These are phyloP conservation scores for Anticlea derivata DNA, from an alignment of 2,888 invertebrate species.

Conservation along the genomic window DNA sequence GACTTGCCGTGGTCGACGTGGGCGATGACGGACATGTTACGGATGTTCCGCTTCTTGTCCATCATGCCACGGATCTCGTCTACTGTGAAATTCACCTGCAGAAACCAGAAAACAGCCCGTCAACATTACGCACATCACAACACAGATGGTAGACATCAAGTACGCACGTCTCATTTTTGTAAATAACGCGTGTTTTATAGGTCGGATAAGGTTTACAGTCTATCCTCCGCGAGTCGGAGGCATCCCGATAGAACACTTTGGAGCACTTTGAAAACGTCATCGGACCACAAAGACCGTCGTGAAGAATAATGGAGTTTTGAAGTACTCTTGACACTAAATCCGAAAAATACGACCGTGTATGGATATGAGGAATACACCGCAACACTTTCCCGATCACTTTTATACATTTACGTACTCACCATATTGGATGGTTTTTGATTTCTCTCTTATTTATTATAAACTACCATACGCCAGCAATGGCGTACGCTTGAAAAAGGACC, in stretches of 20 bases:
- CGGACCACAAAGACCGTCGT: constrained; percentile 68
- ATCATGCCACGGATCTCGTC: constrained; percentile 99
- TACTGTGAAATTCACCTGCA: constrained; percentile 99
- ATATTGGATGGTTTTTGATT: constrained; percentile 94
- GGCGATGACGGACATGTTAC: constrained; percentile 99
- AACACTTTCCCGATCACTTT: constrained; percentile 60
- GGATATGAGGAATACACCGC: constrained; percentile 49
- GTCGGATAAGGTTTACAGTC: background rate
- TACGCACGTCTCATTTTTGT: constrained; percentile 63
- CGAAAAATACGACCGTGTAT: constrained; percentile 62
- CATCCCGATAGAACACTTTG: constrained; percentile 49
- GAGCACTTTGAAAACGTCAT: constrained; percentile 74
- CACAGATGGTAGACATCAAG: constrained; percentile 59
- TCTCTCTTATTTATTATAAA: constrained; percentile 86
- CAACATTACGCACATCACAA: constrained; percentile 60
- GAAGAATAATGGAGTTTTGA: constrained; percentile 48
- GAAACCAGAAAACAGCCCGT: constrained; percentile 65
- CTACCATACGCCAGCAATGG: constrained; percentile 94
- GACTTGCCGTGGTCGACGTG: constrained; percentile 99
- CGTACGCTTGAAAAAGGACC: constrained; percentile 93
- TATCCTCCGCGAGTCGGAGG: constrained; percentile 36
- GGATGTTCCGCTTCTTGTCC: constrained; percentile 99
- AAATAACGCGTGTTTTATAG: constrained; percentile 5
- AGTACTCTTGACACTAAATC: constrained; percentile 44
- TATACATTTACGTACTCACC: constrained; percentile 84